Evolutionary conservation across 2,797 vertebrate species (phyloP).

Genomic region (Molossus molossus): DNA sequence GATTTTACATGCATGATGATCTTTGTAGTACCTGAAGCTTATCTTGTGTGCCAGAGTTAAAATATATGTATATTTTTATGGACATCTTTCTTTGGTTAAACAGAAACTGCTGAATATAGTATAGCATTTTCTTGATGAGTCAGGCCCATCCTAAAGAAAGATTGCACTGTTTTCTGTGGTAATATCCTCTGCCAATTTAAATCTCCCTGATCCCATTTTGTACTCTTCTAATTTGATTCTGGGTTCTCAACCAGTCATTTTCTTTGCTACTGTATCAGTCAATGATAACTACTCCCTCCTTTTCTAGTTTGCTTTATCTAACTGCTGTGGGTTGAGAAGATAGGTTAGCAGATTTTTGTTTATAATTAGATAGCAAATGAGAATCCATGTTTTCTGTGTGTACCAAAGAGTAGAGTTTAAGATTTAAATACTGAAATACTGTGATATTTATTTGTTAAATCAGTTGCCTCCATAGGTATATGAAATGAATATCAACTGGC

Average conservation of each 20-base stretch:
- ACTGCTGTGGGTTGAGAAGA: conserved; percentile 29
- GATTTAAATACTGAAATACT: conserved; percentile 60
- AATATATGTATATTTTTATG: neutral
- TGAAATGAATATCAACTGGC: neutral
- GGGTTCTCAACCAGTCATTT: conserved; percentile 34
- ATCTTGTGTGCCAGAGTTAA: conserved; percentile 44
- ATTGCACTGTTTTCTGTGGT: neutral
- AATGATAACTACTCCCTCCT: neutral
- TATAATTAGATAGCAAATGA: conserved; percentile 44
- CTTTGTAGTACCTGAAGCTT: conserved; percentile 49
- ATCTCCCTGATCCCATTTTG: neutral
- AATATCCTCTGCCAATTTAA: neutral
- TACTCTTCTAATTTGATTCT: conserved; percentile 45
- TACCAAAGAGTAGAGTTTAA: conserved; percentile 9
- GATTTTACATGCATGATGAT: conserved; percentile 45
- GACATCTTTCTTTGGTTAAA: conserved; percentile 22
- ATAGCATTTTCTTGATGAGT: conserved; percentile 51
- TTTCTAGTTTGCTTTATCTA: conserved; percentile 52
- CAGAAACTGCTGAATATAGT: conserved; percentile 30
- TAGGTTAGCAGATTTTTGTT: conserved; percentile 59
- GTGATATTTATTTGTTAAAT: conserved; percentile 38
- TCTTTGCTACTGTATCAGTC: neutral
- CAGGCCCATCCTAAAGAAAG: conserved; percentile 15
- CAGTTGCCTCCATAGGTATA: neutral
- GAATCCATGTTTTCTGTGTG: conserved; percentile 15